phyloP scores from a whole-genome alignment of 64 coral and sea anemone genomes.

The Acropora tenuis region DNA sequence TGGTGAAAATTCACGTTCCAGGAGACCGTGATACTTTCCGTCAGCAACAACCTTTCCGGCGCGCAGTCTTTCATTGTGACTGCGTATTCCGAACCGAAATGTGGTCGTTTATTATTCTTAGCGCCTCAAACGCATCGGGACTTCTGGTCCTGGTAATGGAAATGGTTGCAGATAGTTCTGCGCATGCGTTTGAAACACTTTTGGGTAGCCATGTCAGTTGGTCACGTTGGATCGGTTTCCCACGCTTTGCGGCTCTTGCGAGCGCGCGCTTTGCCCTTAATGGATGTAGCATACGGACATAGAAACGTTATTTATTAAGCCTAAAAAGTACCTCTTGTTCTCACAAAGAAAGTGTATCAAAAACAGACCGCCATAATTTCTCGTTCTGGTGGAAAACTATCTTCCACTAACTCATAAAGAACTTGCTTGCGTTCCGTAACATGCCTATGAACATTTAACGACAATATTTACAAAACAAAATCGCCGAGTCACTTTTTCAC shows the following conservation, averaged over 20 bases:
- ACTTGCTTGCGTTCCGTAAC: too few species aligned
- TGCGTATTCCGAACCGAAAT: too few species aligned
- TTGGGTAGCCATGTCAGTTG: neutral
- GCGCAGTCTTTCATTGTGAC: too few species aligned
- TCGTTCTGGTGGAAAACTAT: neutral
- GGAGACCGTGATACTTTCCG: too few species aligned
- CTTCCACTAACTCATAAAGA: neutral
- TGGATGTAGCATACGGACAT: neutral
- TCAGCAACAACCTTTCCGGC: too few species aligned
- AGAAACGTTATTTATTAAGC: neutral
- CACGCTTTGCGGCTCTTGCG: neutral
- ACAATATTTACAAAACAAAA: constrained; percentile 33
- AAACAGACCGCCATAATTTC: neutral
- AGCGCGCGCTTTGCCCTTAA: neutral
- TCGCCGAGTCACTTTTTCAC: neutral
- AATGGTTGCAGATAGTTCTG: neutral
- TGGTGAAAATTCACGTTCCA: too few species aligned
- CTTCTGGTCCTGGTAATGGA: too few species aligned
- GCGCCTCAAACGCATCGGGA: too few species aligned
- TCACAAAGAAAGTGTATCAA: neutral
- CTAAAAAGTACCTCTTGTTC: neutral
- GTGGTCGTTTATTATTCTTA: too few species aligned
- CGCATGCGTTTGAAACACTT: neutral
- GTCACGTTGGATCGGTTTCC: neutral
- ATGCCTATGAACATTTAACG: too few species aligned